These are phyloP conservation scores for Lucinisca nassula DNA, from an alignment of 2,888 invertebrate species.

Conservation along the genomic window DNA sequence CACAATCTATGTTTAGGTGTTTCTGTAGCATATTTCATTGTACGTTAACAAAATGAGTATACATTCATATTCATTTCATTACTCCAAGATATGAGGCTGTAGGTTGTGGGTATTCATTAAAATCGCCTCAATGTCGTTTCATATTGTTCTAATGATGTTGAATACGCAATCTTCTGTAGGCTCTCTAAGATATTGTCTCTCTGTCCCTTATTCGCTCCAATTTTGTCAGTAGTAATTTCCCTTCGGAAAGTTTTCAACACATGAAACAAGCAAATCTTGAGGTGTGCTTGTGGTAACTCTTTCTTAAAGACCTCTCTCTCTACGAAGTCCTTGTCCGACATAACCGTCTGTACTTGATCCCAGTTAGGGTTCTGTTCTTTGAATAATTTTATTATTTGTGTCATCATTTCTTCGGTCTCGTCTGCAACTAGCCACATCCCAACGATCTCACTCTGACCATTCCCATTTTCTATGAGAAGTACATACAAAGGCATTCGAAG, in stretches of 20 bases:
- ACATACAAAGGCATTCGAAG: slow-evolving; percentile 32
- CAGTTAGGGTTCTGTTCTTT: slow-evolving; percentile 38
- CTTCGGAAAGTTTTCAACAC: slow-evolving; percentile 26
- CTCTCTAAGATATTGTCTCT: slow-evolving; percentile 15
- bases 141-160: slow-evolving; percentile 1
- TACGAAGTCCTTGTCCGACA: slow-evolving; percentile 14
- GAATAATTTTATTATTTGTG: slow-evolving; percentile 2
- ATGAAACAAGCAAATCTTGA: slow-evolving; percentile 14
- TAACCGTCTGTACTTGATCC: not conserved
- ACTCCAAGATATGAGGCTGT: too few species aligned
- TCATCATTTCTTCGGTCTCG: not conserved
- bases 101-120: too few species aligned
- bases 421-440: slow-evolving; percentile 27
- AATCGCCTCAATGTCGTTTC: too few species aligned
- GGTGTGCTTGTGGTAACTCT: not conserved
- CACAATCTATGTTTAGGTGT: too few species aligned
- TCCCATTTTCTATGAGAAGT: slow-evolving; percentile 25
- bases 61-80: too few species aligned
- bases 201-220: not conserved
- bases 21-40: too few species aligned
- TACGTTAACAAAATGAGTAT: too few species aligned
- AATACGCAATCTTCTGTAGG: slow-evolving; percentile 15
- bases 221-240: slow-evolving; percentile 26
- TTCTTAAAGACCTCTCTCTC: slow-evolving; percentile 7
- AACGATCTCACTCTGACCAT: slow-evolving; percentile 28